These are phyloP conservation scores for Chaetodon trifascialis DNA, from an alignment of 2,113 vertebrate genomes.

Conservation along the genomic window DNA sequence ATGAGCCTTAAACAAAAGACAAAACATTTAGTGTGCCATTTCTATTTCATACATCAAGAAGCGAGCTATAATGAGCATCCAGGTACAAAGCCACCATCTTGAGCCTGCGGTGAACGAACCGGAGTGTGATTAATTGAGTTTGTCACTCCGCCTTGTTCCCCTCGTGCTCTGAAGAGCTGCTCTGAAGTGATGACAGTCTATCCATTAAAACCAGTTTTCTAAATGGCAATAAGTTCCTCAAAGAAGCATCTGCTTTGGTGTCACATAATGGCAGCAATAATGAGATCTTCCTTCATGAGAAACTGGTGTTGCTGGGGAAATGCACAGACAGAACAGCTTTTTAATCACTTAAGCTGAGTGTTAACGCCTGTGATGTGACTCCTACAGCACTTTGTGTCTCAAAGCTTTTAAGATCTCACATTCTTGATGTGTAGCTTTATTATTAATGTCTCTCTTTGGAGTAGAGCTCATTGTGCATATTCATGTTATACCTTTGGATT, in stretches of 20 bases:
- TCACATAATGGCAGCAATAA: slow-evolving; percentile 72
- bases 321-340: slow-evolving; percentile 37
- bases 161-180: slow-evolving; percentile 56
- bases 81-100: slow-evolving; percentile 75
- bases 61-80: slow-evolving; percentile 65
- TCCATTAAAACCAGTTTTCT: slow-evolving; percentile 74
- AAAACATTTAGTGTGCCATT: slow-evolving; percentile 71
- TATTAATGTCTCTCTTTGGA: slow-evolving; percentile 50
- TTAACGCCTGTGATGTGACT: slow-evolving; percentile 48
- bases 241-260: slow-evolving; percentile 73
- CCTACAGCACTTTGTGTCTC: slow-evolving; percentile 45
- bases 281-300: slow-evolving; percentile 61
- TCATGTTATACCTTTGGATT: slow-evolving; percentile 14
- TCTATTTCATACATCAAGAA: slow-evolving; percentile 76
- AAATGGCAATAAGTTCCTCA: slow-evolving; percentile 72
- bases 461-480: slow-evolving; percentile 2
- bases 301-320: slow-evolving; percentile 51
- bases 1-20: slow-evolving; percentile 66
- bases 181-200: slow-evolving; percentile 70
- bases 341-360: slow-evolving; percentile 50
- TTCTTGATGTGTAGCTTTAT: slow-evolving; percentile 39
- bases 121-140: slow-evolving; percentile 78
- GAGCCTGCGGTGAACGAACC: slow-evolving; percentile 65
- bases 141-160: slow-evolving; percentile 69
- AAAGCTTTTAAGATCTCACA: slow-evolving; percentile 57